Evolutionary conservation across 2,888 invertebrate genomes (phyloP).

Genomic region (Plemyria rubiginata): DNA sequence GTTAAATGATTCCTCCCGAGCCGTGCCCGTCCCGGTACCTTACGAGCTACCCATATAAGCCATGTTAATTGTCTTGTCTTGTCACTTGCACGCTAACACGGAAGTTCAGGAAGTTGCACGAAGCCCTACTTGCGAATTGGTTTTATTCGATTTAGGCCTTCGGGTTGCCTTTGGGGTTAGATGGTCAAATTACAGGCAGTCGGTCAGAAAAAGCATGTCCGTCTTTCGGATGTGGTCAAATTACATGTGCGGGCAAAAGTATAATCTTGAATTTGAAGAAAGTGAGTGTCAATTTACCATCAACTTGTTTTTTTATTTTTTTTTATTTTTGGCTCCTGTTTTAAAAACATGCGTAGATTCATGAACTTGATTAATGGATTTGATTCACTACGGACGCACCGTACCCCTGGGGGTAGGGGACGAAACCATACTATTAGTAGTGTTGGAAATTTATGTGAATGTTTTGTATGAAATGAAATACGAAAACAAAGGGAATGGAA

Average conservation of each 20-base stretch:
- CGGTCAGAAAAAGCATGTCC: slow-evolving; percentile 7
- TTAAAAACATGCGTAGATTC: no score
- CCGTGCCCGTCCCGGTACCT: slow-evolving; percentile 1
- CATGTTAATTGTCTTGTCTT: slow-evolving; percentile 30
- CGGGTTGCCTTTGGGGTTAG: slow-evolving; percentile 8
- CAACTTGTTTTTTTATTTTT: no score
- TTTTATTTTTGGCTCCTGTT: no score
- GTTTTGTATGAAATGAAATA: no score
- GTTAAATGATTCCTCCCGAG: neutral
- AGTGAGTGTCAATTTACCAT: no score
- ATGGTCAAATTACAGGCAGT: slow-evolving; percentile 14
- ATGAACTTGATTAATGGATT: no score
- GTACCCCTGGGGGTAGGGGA: no score
- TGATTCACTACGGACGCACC: no score
- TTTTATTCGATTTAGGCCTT: slow-evolving; percentile 22
- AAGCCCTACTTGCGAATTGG: slow-evolving; percentile 30
- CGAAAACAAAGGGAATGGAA: no score
- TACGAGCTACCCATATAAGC: slow-evolving; percentile 9
- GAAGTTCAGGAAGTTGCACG: slow-evolving; percentile 31
- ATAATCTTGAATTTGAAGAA: neutral
- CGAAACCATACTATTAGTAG: no score
- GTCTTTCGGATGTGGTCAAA: slow-evolving; percentile 6
- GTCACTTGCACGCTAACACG: slow-evolving; percentile 27
- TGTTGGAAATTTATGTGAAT: no score
- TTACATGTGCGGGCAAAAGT: slow-evolving; percentile 2